Evolutionary conservation across 2,888 invertebrate species (phyloP), one percentile per base, ranked within the genome.

Genomic region (Cheilosia impressa): DNA sequence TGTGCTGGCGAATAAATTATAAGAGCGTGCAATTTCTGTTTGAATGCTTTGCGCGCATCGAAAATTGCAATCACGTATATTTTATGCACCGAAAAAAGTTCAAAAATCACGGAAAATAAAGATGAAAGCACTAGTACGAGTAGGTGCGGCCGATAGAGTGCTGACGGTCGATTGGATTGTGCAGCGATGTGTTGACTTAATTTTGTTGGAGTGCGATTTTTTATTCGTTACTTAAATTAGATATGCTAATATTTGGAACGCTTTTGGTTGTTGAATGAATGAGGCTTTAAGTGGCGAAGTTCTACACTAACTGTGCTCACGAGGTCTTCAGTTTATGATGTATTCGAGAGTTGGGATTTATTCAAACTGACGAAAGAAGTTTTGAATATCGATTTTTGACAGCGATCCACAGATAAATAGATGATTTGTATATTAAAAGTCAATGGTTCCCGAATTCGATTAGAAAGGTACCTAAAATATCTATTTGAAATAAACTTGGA

Each of bases 1-100:
- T 72, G 66, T 24, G 60, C 71, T 72, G 66, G 17, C 52, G 76
- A 76, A 76, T 75, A 80, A 75, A 68, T 80, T 75, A 80, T 75
- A 68, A 68, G 62, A 75, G 75, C 66, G 60, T 75, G 60, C 75
- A 65, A 66, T 73, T 80, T 73, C 66, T 80, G 57, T 81, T 69
- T 69, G 63, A 57, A 81, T 76, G 45, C 41, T 55, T 6, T 50
- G 57, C 31, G 57, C 31, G 31, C 69, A 81, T 81, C 63, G 63
- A 71, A 65, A 77, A 81, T 77, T 77, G 55, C 81, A 81, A 81
- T 77, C 81, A 81, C 81, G 81, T 81, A 62, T 52, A 69, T 63
- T 57, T 75, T 62, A 22, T 27, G 55, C 62, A 69, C 47, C 10
- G n/a, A 47, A 68, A 53, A 68, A 50, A 52, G 22, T 31, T n/a